These are phyloP conservation scores for Sternotherus odoratus DNA, from an alignment of 2,797 vertebrate genomes.

Conservation along the genomic window DNA sequence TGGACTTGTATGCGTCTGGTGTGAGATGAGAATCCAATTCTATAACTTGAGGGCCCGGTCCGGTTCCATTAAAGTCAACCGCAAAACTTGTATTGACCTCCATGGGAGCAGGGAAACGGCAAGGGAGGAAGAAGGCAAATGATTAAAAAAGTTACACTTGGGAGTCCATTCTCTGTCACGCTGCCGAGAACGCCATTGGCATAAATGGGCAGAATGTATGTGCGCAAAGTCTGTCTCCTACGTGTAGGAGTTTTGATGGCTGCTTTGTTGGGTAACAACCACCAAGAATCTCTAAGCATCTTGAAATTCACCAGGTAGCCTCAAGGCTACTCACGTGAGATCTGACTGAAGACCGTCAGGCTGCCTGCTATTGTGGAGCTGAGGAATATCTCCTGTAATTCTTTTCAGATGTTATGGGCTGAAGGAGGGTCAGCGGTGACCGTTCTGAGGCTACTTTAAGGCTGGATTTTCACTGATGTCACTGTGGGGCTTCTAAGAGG, in stretches of 20 bases:
- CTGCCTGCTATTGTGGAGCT: not conserved
- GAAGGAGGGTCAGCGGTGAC: not conserved
- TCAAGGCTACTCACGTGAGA: not conserved
- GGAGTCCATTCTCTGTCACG: not conserved
- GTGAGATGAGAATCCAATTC: not conserved
- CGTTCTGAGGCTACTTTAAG: not conserved
- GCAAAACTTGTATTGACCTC: not conserved
- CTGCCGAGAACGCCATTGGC: not conserved
- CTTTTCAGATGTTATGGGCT: not conserved
- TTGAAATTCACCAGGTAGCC: not conserved
- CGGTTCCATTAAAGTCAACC: not conserved
- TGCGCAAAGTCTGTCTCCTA: not conserved
- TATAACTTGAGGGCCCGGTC: not conserved
- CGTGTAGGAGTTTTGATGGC: not conserved
- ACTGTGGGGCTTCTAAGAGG: not conserved
- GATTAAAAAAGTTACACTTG: not conserved
- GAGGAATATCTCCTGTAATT: not conserved
- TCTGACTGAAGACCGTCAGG: not conserved
- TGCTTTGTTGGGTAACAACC: not conserved
- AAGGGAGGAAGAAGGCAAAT: not conserved
- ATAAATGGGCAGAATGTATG: not conserved
- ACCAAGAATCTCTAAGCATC: not conserved
- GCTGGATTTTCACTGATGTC: not conserved
- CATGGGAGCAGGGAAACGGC: not conserved
- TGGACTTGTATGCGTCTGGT: not conserved